Evolutionary conservation across 2,113 vertebrate genomes (phyloP).

Genomic region (Carlito syrichta): DNA sequence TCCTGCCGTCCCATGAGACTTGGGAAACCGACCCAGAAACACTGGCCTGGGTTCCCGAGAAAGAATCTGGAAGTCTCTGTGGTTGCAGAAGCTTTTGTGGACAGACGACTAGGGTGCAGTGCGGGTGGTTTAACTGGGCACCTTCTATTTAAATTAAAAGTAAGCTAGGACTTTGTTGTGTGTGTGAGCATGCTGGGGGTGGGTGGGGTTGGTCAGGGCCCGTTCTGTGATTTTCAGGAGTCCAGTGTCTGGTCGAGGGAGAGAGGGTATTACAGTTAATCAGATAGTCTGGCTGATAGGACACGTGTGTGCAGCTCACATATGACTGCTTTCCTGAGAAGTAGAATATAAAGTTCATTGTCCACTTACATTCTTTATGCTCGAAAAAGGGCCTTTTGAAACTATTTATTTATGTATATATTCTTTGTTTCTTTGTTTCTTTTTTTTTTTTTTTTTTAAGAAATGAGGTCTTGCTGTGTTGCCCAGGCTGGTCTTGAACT

Average conservation of each 20-base stretch:
- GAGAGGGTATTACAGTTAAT: fast-evolving
- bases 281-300: too few species aligned
- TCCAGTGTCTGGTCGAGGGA: background rate
- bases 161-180: too few species aligned
- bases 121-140: too few species aligned
- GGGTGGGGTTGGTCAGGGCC: background rate
- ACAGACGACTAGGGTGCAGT: too few species aligned
- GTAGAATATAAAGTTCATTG: fast-evolving
- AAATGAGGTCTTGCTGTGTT: background rate
- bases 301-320: fast-evolving
- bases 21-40: fast-evolving
- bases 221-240: fast-evolving
- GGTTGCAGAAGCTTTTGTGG: fast-evolving
- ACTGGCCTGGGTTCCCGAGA: fast-evolving
- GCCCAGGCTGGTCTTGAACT: background rate
- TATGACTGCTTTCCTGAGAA: background rate
- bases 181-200: fast-evolving
- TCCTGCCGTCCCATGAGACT: fast-evolving
- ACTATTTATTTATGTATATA: too few species aligned
- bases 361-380: fast-evolving
- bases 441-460: background rate
- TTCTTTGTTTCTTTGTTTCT: too few species aligned
- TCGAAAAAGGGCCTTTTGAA: background rate
- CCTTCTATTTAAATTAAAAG: too few species aligned
- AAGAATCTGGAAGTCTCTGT: background rate